Evolutionary conservation across 92 coral and sea anemone species (phyloP), one percentile per base, ranked within the genome.

Genomic region (Zoanthus sociatus): DNA sequence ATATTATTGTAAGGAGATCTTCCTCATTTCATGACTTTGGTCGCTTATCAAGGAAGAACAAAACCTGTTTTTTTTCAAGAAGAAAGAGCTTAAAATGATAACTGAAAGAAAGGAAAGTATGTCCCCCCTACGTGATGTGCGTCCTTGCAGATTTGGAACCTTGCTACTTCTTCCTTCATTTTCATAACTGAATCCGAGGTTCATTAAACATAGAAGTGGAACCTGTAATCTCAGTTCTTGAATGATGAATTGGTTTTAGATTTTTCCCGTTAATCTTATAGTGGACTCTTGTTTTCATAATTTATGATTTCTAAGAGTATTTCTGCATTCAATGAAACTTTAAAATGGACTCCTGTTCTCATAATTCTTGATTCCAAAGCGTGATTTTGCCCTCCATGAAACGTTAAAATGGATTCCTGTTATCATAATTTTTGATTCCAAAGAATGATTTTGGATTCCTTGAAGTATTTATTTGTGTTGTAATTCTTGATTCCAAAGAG

Each of bases 21-120:
- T 5, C 15, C 44, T 77, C 82, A 11, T 77, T 77, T 77, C 82
- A 77, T 13, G 66, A 54, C 9, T 77, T 77, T 54, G 82, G 82
- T 0, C 44, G 67, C n/a, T 5, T 12, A 7, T 51, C 47, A 51
- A 77, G 9, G 21, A 77, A 54, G 18, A 55, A 77, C 15, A 33
- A 13, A 8, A 53, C 67, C 7, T 7, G 6, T 30, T 9, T 3
- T 26, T 26, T 26, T 18, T 30, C 82, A 51, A 77, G 66, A 77
- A 77, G 67, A 54, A 51, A 77, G 8, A 77, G 82, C 67, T 16
- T 77, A 12, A 69, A 10, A 9, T 67, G 42, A 66, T 33, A 56
- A 16, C 64, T 11, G 64, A 11, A 56, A 15, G 64, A 17, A 14
- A 58, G 14, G 66, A 58, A 58, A 37, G 42, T 4, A 37, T 37